Base-by-base conservation (phyloP, 2,888 invertebrate species). In the Entomobrya multifasciata region DNA sequence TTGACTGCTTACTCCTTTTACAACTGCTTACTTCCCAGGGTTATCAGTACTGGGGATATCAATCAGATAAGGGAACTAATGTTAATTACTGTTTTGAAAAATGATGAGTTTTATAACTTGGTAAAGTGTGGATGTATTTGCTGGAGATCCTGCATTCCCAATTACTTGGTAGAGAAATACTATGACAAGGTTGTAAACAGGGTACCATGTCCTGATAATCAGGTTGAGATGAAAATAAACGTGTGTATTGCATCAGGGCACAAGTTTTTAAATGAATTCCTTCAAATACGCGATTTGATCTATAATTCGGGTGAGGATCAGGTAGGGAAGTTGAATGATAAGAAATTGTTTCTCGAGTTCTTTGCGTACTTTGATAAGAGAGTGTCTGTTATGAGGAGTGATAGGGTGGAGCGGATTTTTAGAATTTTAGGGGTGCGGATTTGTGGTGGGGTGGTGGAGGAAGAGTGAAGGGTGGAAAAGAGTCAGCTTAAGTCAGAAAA, bases 291-390 rank as follows among this genome's bases (percentile, higher is more conserved):
- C 10, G 67, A 67, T 13, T 10, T 41, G 10, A 17, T 67, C 8
- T 41, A 15, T 20, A 20, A 44, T 36, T 4, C 1, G 6, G 2
- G 17, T 1, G 20, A 22, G 1, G 17, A 15, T 11, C 10, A 41
- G 10, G 41, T n/a, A 6, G 10, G 3, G 2, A 17, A 17, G 10
- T 22, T 20, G 1, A 27, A 1, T 1, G 67, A 67, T n/a, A 67
- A 67, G 13, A 36, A 20, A 17, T 41, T 81, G 1, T 72, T 81
- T 25, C 44, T 70, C 11, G 49, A 10, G 1, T 81, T 81, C 27
- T 41, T 70, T 10, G 36, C 15, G 10, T 22, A 55, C 22, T 81
- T 81, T 27, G 81, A 81, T 44, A 70, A 25, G 44, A 81, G 72
- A 41, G 41, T 81, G 13, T 55, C 20, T 20, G 2, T 10, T 1